These are phyloP conservation scores for Cephus spinipes DNA, from an alignment of 2,888 invertebrate genomes.

Conservation along the genomic window DNA sequence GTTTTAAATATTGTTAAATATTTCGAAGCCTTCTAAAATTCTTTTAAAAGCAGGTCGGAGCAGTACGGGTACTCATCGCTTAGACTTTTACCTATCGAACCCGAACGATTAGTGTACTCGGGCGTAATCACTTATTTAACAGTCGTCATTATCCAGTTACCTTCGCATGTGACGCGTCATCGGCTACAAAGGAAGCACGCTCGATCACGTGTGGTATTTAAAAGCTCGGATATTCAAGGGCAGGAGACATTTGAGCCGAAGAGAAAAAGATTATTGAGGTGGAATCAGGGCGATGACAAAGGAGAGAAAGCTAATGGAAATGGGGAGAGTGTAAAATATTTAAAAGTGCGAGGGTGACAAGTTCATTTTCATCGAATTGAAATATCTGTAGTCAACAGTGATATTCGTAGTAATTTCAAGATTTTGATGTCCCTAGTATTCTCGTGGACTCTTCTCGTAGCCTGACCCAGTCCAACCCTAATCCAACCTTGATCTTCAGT, in stretches of 20 bases:
- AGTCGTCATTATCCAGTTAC: neutral
- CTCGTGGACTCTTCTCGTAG: neutral
- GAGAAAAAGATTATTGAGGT: neutral
- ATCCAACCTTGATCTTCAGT: neutral
- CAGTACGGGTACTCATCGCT: constrained; percentile 61
- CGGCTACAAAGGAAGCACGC: too few species aligned
- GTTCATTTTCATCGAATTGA: neutral
- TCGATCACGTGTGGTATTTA: too few species aligned
- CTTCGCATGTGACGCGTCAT: neutral
- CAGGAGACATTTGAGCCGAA: too few species aligned
- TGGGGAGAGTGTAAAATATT: neutral
- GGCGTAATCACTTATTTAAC: constrained; percentile 23
- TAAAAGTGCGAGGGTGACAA: neutral
- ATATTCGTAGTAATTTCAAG: neutral
- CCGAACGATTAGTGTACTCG: constrained; percentile 48
- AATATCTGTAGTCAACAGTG: neutral
- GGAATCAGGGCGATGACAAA: neutral
- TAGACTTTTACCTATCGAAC: constrained; percentile 48
- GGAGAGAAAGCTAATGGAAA: neutral
- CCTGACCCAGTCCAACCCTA: neutral
- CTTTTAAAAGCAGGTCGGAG: constrained; percentile 57
- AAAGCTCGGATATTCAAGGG: too few species aligned
- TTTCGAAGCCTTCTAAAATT: neutral
- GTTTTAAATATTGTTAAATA: neutral
- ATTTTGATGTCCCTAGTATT: neutral